Conservation (phyloP, 2,113 vertebrate genomes). For the Xenotilapia longispinis region DNA sequence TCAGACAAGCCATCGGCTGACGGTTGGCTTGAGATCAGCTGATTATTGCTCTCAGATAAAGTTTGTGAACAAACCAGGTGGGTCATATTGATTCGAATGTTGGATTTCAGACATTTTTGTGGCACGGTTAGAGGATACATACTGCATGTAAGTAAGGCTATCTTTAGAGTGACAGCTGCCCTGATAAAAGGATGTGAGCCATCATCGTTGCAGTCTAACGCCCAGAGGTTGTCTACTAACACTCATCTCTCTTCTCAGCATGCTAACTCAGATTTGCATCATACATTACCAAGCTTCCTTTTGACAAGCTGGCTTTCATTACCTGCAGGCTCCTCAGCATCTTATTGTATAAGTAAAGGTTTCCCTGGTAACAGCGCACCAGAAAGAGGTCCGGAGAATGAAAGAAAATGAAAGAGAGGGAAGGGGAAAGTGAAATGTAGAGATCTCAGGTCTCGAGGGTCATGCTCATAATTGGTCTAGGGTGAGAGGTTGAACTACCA, state of each 20-base stretch:
- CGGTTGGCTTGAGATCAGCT: not conserved
- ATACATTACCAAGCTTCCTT: conserved; percentile 3
- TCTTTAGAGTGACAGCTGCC: conserved; percentile 39
- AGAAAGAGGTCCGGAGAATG: not conserved
- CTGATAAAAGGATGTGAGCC: not conserved
- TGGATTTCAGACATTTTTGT: not conserved
- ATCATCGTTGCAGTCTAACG: not conserved
- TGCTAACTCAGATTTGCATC: conserved; percentile 21
- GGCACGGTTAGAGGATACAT: conserved; percentile 10
- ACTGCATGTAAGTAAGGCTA: not conserved
- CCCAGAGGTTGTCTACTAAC: not conserved
- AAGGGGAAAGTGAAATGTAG: not conserved
- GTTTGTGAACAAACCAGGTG: not conserved
- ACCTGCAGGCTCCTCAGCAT: not conserved
- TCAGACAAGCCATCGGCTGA: not conserved
- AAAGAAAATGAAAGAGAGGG: not conserved
- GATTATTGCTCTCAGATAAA: not conserved
- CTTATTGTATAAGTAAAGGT: conserved; percentile 13
- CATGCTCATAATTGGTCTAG: conserved; percentile 57
- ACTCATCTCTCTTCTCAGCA: not conserved
- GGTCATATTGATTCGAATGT: not conserved
- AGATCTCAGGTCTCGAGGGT: conserved; percentile 40
- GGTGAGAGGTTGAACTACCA: conserved; percentile 8
- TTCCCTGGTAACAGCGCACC: conserved; percentile 21
- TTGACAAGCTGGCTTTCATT: conserved; percentile 12